Percentiles rank a stretch among this genome's conserved stretches.
Conservation (phyloP, 2,113 vertebrate species). For the Amazona guildingii region DNA sequence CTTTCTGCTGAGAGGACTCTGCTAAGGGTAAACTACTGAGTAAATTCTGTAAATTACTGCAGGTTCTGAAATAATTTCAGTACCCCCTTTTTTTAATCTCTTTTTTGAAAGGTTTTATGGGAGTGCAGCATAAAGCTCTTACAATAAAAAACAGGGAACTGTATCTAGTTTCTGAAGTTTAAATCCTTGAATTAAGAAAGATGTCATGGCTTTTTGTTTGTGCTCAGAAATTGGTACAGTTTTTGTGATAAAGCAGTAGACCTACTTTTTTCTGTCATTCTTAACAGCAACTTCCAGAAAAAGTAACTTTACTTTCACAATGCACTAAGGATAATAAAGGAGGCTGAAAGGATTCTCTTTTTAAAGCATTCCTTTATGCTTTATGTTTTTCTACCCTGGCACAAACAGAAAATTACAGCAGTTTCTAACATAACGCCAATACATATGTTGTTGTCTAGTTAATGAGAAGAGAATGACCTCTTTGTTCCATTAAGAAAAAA, state of each 20-base stretch:
- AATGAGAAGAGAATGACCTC: not conserved
- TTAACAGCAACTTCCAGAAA: not conserved
- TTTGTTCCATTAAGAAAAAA: not conserved
- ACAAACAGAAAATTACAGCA: not conserved
- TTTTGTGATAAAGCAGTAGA: not conserved
- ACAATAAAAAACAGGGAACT: not conserved
- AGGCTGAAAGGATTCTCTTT: not conserved
- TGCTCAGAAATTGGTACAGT: not conserved
- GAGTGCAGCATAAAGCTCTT: not conserved
- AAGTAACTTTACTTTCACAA: not conserved
- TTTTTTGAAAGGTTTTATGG: not conserved
- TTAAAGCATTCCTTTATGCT: not conserved
- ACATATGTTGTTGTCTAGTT: not conserved
- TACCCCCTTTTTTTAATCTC: accelerated
- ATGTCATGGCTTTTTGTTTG: not conserved
- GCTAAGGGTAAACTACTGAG: not conserved
- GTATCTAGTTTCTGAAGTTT: not conserved
- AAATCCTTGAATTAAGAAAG: not conserved
- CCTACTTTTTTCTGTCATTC: not conserved
- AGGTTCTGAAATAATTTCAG: not conserved
- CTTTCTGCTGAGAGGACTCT: not conserved
- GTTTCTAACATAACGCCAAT: not conserved
- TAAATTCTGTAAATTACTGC: not conserved
- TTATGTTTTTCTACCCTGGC: not conserved
- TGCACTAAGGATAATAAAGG: not conserved